phyloP scores from a whole-genome alignment of 2,113 vertebrate genomes.

The Brachypteracias leptosomus region DNA sequence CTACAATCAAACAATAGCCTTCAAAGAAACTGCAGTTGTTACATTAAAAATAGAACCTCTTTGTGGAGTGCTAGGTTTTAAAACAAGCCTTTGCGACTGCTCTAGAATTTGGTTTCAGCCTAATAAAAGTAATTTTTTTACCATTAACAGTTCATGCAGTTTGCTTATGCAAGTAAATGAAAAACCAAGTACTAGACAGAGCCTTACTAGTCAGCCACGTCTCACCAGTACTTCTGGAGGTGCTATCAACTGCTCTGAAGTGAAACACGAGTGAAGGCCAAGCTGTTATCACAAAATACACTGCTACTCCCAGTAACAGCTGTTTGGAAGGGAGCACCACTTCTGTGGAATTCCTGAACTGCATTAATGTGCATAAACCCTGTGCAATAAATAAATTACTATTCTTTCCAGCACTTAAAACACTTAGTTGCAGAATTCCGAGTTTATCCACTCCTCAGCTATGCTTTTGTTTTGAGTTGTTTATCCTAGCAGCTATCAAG shows the following conservation, averaged over 20 bases:
- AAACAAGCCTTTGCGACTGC: neutral
- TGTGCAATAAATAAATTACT: neutral
- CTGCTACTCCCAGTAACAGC: neutral
- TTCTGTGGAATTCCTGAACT: neutral
- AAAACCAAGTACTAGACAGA: neutral
- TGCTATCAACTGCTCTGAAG: neutral
- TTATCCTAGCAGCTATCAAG: neutral
- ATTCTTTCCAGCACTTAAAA: neutral
- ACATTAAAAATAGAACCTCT: neutral
- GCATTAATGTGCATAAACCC: neutral
- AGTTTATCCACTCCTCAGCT: neutral
- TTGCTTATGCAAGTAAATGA: neutral
- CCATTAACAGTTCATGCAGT: neutral
- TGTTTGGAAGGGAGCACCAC: neutral
- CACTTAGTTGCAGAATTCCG: neutral
- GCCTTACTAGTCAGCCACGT: neutral
- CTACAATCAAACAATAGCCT: neutral
- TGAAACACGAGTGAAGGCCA: neutral
- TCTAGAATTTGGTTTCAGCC: neutral
- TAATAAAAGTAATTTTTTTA: neutral
- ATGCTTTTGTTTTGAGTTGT: neutral
- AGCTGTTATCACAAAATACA: neutral
- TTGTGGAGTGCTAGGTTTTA: neutral
- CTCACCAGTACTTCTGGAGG: neutral
- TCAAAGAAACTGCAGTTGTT: neutral